phyloP scores from a whole-genome alignment of 1,140 invertebrate species.

The Drosophila lowei region DNA sequence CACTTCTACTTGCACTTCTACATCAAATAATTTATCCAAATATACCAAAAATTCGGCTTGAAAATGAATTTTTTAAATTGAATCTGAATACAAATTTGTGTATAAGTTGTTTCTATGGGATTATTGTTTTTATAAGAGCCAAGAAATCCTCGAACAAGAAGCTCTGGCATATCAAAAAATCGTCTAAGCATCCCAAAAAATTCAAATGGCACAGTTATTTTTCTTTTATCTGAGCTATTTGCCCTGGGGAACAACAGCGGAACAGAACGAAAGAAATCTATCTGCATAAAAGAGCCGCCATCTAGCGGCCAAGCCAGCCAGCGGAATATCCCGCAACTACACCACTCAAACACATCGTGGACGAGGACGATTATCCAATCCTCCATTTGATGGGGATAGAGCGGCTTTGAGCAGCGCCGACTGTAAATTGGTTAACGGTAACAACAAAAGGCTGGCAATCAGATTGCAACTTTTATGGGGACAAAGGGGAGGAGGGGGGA shows the following conservation, averaged over 20 bases:
- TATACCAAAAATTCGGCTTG: too few relatives aligned
- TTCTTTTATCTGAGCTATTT: too few relatives aligned
- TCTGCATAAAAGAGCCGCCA: slow-evolving; percentile 23
- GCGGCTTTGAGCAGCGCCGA: slow-evolving; percentile 28
- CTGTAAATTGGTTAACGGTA: slow-evolving; percentile 11
- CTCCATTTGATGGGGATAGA: slow-evolving; percentile 9
- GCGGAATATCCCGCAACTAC: too few relatives aligned
- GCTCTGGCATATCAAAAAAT: too few relatives aligned
- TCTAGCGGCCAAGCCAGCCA: slow-evolving; percentile 23
- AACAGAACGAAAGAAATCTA: background rate
- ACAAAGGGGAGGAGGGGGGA: slow-evolving; percentile 5
- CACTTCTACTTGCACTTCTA: too few relatives aligned
- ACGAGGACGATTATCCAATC: slow-evolving; percentile 34
- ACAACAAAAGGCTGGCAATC: background rate
- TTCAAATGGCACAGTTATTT: background rate
- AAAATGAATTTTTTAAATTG: too few relatives aligned
- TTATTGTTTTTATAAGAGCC: background rate
- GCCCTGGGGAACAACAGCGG: too few relatives aligned
- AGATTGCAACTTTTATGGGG: slow-evolving; percentile 2
- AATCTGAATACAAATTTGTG: too few relatives aligned
- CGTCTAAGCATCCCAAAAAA: too few relatives aligned
- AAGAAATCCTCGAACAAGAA: too few relatives aligned
- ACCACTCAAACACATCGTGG: background rate
- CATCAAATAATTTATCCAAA: too few relatives aligned
- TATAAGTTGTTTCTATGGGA: too few relatives aligned